Percentiles rank a stretch among this genome's conserved stretches.
phyloP scores from a whole-genome alignment of 2,113 vertebrate species.

The Nibea albiflora region DNA sequence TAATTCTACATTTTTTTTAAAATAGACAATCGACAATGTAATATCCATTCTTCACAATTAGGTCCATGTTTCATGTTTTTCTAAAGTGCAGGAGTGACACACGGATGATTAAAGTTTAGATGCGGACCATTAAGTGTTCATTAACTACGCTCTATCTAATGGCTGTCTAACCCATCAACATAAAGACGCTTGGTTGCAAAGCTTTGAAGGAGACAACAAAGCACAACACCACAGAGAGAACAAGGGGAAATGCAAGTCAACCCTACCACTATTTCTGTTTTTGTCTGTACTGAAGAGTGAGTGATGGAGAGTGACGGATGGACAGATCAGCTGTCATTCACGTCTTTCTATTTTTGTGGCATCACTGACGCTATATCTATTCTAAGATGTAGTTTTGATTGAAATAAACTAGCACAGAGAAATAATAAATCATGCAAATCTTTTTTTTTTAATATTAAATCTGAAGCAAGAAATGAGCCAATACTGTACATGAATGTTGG shows the following conservation, averaged over 20 bases:
- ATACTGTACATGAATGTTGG: slow-evolving; percentile 7
- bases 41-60: slow-evolving; percentile 46
- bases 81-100: slow-evolving; percentile 78
- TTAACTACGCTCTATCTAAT: slow-evolving; percentile 35
- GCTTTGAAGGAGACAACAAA: slow-evolving; percentile 63
- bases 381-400: slow-evolving; percentile 46
- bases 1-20: slow-evolving; percentile 33
- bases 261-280: slow-evolving; percentile 28
- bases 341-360: slow-evolving; percentile 33
- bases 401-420: slow-evolving; percentile 66
- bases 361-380: slow-evolving; percentile 40
- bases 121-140: slow-evolving; percentile 23
- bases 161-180: slow-evolving; percentile 33
- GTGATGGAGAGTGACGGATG: slow-evolving; percentile 16
- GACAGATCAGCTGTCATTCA: slow-evolving; percentile 31
- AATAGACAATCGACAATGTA: slow-evolving; percentile 55
- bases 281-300: slow-evolving; percentile 20
- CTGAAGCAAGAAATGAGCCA: slow-evolving; percentile 51
- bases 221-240: slow-evolving; percentile 71
- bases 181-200: slow-evolving; percentile 37
- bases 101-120: slow-evolving; percentile 27
- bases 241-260: slow-evolving; percentile 39
- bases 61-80: slow-evolving; percentile 54
- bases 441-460: slow-evolving; percentile 51
- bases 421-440: slow-evolving; percentile 76